Conservation (phyloP, 1,140 invertebrate species). For the Saxidomus purpurata region DNA sequence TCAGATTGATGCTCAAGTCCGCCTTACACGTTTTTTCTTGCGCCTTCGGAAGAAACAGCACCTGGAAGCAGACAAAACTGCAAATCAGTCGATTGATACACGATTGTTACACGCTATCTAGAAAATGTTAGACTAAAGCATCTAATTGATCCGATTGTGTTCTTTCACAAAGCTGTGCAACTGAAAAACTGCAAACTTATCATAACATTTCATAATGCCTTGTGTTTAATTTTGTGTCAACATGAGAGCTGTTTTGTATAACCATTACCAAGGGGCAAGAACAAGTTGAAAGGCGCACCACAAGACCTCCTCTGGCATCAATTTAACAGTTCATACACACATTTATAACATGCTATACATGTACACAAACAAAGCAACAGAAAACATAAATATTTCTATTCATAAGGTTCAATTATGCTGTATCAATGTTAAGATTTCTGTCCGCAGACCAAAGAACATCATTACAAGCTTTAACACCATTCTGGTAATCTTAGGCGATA, state of each 20-base stretch:
- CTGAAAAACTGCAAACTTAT: not conserved
- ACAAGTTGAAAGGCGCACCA: not conserved
- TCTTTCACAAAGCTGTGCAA: too few species aligned
- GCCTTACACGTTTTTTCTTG: slow-evolving; percentile 66
- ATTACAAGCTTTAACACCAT: too few species aligned
- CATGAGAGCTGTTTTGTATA: not conserved
- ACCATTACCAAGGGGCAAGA: not conserved
- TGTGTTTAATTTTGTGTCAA: not conserved
- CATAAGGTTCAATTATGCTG: too few species aligned
- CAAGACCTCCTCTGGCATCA: slow-evolving; percentile 30
- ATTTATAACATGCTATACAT: not conserved
- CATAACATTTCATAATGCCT: not conserved
- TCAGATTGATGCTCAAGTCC: slow-evolving; percentile 67
- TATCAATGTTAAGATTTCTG: too few species aligned
- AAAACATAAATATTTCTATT: not conserved
- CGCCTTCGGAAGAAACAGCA: slow-evolving; percentile 69
- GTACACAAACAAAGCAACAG: not conserved
- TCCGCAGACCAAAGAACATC: too few species aligned
- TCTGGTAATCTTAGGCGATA: too few species aligned
- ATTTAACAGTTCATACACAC: slow-evolving; percentile 15
- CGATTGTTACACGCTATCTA: not conserved
- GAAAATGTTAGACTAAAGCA: not conserved
- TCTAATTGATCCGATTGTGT: too few species aligned
- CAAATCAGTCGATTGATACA: slow-evolving; percentile 15
- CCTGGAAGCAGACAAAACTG: slow-evolving; percentile 63